phyloP scores from a whole-genome alignment of 2,888 invertebrate species.

The Autographa pulchrina region DNA sequence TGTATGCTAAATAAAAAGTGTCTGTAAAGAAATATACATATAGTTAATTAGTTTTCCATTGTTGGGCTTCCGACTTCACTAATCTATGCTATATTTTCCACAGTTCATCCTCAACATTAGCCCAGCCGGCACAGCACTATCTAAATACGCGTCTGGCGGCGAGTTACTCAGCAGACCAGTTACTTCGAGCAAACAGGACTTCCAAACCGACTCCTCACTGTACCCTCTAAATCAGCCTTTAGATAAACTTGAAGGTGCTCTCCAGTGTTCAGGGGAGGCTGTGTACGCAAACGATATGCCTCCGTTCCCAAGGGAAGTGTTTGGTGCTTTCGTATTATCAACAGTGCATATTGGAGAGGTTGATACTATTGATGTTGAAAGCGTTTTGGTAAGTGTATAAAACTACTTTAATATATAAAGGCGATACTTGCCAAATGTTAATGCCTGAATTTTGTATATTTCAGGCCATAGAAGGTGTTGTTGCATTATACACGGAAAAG shows the following conservation, averaged over 20 bases:
- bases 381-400: conserved; percentile 89
- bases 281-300: conserved; percentile 91
- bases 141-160: conserved; percentile 86
- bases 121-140: conserved; percentile 77
- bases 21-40: too few species aligned
- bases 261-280: conserved; percentile 91
- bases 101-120: conserved; percentile 89
- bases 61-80: background rate
- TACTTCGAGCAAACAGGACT: conserved; percentile 90
- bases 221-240: conserved; percentile 93
- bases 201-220: conserved; percentile 89
- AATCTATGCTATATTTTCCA: background rate
- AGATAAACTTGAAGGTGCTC: conserved; percentile 90
- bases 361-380: conserved; percentile 88
- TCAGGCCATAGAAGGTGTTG: conserved; percentile 90
- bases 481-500: conserved; percentile 90
- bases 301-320: conserved; percentile 90
- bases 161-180: conserved; percentile 87
- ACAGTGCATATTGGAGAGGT: conserved; percentile 89
- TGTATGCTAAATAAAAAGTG: too few species aligned
- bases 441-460: too few species aligned
- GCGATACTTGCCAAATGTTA: too few species aligned
- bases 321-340: conserved; percentile 91
- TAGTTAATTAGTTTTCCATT: too few species aligned
- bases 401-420: too few species aligned